Conservation (phyloP, 2,888 invertebrate genomes). For the Thymelicus lineola region DNA sequence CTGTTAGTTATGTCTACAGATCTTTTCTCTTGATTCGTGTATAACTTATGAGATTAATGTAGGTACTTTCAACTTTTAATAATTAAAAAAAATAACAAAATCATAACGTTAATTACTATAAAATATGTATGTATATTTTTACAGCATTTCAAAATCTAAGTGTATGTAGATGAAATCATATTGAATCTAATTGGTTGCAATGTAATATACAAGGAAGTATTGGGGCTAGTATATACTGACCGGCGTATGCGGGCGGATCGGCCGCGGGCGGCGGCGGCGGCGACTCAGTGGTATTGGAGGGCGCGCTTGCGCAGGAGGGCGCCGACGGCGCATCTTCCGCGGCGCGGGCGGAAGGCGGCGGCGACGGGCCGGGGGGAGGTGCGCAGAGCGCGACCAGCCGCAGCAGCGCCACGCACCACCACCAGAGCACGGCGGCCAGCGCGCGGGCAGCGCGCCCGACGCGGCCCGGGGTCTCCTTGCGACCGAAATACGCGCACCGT, state of each 20-base stretch:
- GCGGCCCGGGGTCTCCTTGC: slow-evolving; percentile 79
- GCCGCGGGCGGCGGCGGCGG: slow-evolving; percentile 63
- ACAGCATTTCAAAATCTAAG: too few relatives aligned
- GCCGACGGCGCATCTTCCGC: slow-evolving; percentile 77
- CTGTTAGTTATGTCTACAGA: slow-evolving; percentile 26
- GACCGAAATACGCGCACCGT: slow-evolving; percentile 82
- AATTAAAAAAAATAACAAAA: background rate
- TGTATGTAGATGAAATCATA: too few relatives aligned
- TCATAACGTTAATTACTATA: background rate
- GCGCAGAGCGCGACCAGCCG: slow-evolving; percentile 82
- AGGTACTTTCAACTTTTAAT: background rate
- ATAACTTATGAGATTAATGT: background rate
- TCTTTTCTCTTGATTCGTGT: slow-evolving; percentile 1
- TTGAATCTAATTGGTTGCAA: too few relatives aligned
- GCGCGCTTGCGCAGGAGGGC: slow-evolving; percentile 72
- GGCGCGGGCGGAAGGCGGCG: slow-evolving; percentile 74
- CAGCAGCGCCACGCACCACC: slow-evolving; percentile 84
- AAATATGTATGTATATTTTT: too few relatives aligned
- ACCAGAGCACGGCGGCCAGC: slow-evolving; percentile 84
- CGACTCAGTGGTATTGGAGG: slow-evolving; percentile 70
- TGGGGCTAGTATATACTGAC: slow-evolving; percentile 61
- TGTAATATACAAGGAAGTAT: background rate
- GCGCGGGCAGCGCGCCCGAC: slow-evolving; percentile 81
- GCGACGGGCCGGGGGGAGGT: slow-evolving; percentile 77
- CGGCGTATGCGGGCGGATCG: slow-evolving; percentile 67